Base-by-base conservation (phyloP, 2,888 invertebrate species). In the Drosophila greeni region DNA sequence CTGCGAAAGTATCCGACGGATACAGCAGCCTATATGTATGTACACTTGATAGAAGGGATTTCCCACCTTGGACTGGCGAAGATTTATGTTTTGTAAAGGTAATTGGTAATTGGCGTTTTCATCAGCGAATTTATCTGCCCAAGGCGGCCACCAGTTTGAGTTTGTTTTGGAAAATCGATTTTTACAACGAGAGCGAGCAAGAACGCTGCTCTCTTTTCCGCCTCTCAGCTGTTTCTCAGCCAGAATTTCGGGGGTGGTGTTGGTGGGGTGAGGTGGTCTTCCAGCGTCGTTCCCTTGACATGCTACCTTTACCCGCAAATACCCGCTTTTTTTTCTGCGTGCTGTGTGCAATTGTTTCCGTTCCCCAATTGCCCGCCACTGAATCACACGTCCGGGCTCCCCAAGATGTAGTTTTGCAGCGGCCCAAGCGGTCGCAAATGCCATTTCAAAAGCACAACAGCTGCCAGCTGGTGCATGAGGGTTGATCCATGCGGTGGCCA, bases 131-230 rank as follows among this genome's bases (percentile, higher is more conserved):
- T 37, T 26, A 31, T 31, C 26, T 23, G 56, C 24, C 37, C 36
- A 29, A 49, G 48, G 62, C 43, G 55, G 43, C 66, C 66, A 66
- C 66, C 52, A 66, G 66, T 65, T 65, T 58, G 16, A 26, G 36
- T 51, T 66, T 66, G 55, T 66, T 64, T 66, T 59, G 67, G 34
- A 67, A 67, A 67, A 67, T 67, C 67, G 67, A 67, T 67, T 67
- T 54, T 40, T 12, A 11, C 33, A 36, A 42, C 36, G 36, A 39
- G 56, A 31, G 40, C 40, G 23, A 18, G 40, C 20, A 3, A 7
- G 54, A 48, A 16, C 24, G 18, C 23, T 65, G 57, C 57, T 65
- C 66, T 66, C 66, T 62, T 58, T 52, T 57, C n/a, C 59, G 59
- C 31, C 59, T 52, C 57, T 66, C 66, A 66, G 66, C 66, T 66